phyloP scores from a whole-genome alignment of 1,140 invertebrate genomes.

The Rhagoletis pomonella region DNA sequence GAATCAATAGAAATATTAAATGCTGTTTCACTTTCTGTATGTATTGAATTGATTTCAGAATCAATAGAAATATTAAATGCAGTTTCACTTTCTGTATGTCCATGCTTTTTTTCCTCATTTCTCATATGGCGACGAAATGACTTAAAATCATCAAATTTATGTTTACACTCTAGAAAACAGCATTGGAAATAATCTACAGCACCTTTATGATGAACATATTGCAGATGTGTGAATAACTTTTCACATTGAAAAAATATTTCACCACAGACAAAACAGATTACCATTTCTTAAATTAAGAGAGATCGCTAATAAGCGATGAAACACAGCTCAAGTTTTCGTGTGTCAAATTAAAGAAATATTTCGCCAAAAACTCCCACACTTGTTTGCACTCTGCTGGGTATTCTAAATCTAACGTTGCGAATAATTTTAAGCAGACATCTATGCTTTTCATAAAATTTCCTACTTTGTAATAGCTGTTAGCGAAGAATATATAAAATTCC shows the following conservation, averaged over 20 bases:
- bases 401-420: slow-evolving; percentile 6
- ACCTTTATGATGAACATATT: slow-evolving; percentile 1
- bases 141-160: background rate
- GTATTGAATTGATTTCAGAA: slow-evolving; percentile 7
- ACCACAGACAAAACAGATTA: too few relatives aligned
- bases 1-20: too few relatives aligned
- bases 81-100: too few relatives aligned
- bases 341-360: slow-evolving; percentile 8
- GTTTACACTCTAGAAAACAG: background rate
- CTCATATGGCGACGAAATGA: slow-evolving; percentile 4
- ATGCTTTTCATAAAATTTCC: background rate
- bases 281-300: too few relatives aligned
- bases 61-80: background rate
- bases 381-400: slow-evolving; percentile 4
- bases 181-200: background rate
- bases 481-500: background rate
- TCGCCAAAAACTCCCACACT: slow-evolving; percentile 4
- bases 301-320: too few relatives aligned
- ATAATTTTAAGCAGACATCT: slow-evolving; percentile 7
- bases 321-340: background rate
- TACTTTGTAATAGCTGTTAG: background rate
- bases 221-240: slow-evolving; percentile 6
- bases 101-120: background rate
- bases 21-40: too few relatives aligned
- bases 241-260: slow-evolving; percentile 7